Evolutionary conservation across 2,888 invertebrate species (phyloP), one percentile per base, ranked within the genome.

Genomic region (Notodonta ziczac): DNA sequence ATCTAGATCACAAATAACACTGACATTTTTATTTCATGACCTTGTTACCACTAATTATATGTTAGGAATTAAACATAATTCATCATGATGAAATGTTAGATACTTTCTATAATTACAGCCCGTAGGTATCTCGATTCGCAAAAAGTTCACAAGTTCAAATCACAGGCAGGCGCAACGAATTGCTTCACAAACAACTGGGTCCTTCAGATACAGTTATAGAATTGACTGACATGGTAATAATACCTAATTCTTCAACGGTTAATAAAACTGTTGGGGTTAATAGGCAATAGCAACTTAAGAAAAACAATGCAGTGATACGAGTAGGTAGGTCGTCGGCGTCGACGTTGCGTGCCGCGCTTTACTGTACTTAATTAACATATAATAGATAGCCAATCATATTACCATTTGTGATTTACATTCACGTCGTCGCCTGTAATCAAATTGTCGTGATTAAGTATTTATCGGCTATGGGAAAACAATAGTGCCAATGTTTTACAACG

Each of bases 361-460:
- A 82, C 79, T 81, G 79, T 81, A 73, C 82, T 80, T 81, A 80
- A 85, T 88, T 84, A 86, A 80, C 84, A 86, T 87, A 83, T 87
- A 88, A 54, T 54, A 80, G 81, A 54, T 54, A 80, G 80, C 78
- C 77, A 81, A 83, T 83, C 76, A 82, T 75, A 85, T 82, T 82
- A 84, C 80, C 80, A 86, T 86, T 81, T 80, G 78, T 74, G 66
- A 81, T 82, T 78, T 78, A 79, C 77, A 80, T 84, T 81, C 82
- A 79, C 77, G 74, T 78, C 77, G 74, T 78, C 81, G 79, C 74
- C 74, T 81, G 2, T 24, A 77, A 82, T 84, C 78, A 83, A 78
- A 80, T 73, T 73, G 74, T 74, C 72, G 70, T 72, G 70, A 78
- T 79, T 77, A 79, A 76, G 58, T 76, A 72, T 78, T 78, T 77